Evolutionary conservation across 92 coral and sea anemone genomes (phyloP), one percentile per base, ranked within the genome.

Genomic region (Montipora capitata): DNA sequence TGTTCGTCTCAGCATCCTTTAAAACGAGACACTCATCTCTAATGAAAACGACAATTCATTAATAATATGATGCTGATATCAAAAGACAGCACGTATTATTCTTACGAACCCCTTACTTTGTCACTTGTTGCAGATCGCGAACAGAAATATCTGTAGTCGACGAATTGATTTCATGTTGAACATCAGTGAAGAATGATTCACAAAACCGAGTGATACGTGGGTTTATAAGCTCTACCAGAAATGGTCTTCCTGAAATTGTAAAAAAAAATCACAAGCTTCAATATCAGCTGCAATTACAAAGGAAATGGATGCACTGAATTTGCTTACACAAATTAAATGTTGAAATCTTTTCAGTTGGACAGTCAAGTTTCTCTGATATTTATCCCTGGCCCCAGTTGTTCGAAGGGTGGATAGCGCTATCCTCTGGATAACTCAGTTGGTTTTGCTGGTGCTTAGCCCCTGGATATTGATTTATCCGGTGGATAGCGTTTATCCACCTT

Each of bases 1-100:
- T 98, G 72, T 90, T 95, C 11, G 85, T 93, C 77, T 98, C 99
- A 0, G 97, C 98, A 54, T 98, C 99, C 72, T 98, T 98, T 17
- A 98, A 82, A 45, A 73, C 78, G 9, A 64, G 74, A 76, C 94
- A 92, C 62, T 98, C 94, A 16, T 95, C 98, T 84, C 99, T 98
- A 45, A 2, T 6, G 41, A 14, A 14, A 11, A 70, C 6, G 42
- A 20, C 10, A 18, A 42, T 4, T 7, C 3, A 0, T 41, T 40
- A 52, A 20, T 0, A n/a, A 76, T 2, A 27, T 13, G 38, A 27
- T 27, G 35, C 35, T 27, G 17, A 10, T 4, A 44, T 39, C 40
- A 63, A 3, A 4, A 4, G 9, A 16, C 39, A 63, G 68, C 12
- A 54, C 6, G 4, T 1, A n/a, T 58, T 35, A 54, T 3, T 13